Percentiles rank a stretch among this genome's conserved stretches.
These are phyloP conservation scores for Penaeus vannamei DNA, from an alignment of 1,140 invertebrate species.

Conservation along the genomic window DNA sequence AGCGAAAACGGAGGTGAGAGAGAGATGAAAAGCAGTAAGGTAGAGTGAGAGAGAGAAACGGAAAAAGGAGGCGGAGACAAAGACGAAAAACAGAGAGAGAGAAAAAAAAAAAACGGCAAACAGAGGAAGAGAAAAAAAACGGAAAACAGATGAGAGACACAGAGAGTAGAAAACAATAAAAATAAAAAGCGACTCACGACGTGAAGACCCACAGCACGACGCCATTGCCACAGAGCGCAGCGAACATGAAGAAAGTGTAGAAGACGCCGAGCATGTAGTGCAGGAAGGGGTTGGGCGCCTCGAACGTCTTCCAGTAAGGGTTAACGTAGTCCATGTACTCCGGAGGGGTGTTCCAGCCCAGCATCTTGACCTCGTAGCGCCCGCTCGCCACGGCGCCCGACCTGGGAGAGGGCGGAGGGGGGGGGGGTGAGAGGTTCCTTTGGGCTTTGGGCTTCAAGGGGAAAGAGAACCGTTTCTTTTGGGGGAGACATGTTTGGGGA, in stretches of 20 bases:
- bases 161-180: not conserved
- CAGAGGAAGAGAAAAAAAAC: too few relatives aligned
- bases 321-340: constrained; percentile 84
- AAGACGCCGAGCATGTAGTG: constrained; percentile 87
- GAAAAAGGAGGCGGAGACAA: too few relatives aligned
- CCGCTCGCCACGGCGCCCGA: not conserved
- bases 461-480: too few relatives aligned
- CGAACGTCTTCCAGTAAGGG: constrained; percentile 84
- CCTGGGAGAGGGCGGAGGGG: not conserved
- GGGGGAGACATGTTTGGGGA: too few relatives aligned
- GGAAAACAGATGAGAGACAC: too few relatives aligned
- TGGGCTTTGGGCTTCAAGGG: not conserved
- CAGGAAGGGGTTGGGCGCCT: constrained; percentile 84
- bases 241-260: constrained; percentile 85
- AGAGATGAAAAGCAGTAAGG: too few relatives aligned
- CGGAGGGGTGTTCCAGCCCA: constrained; percentile 84
- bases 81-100: too few relatives aligned
- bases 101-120: too few relatives aligned
- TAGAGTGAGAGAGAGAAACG: too few relatives aligned
- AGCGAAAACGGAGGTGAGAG: too few relatives aligned
- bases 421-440: not conserved
- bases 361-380: constrained; percentile 72
- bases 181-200: constrained; percentile 19
- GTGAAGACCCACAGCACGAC: constrained; percentile 90
- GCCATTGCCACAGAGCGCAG: constrained; percentile 86